phyloP scores from a whole-genome alignment of 2,113 vertebrate genomes.

The Apodemus sylvaticus region DNA sequence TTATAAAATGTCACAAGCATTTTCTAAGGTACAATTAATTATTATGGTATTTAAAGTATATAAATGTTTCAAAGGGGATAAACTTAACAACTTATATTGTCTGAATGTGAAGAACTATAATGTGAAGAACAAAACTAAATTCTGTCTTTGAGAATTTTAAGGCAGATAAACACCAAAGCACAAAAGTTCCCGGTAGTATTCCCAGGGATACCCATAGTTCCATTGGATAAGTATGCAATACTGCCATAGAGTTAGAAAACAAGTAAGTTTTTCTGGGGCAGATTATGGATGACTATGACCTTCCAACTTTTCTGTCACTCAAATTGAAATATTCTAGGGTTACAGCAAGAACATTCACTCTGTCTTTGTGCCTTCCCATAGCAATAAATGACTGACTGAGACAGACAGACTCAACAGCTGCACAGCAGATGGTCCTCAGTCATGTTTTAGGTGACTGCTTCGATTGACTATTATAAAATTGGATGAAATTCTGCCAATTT shows the following conservation, averaged over 20 bases:
- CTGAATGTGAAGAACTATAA: slow-evolving; percentile 43
- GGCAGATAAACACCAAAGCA: not conserved
- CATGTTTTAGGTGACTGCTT: slow-evolving; percentile 77
- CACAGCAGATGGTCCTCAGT: slow-evolving; percentile 75
- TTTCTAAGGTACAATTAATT: slow-evolving; percentile 61
- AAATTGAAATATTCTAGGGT: slow-evolving; percentile 6
- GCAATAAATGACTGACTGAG: slow-evolving; percentile 61
- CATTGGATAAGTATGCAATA: not conserved
- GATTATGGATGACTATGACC: not conserved
- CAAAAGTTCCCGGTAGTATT: not conserved
- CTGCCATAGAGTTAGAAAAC: not conserved
- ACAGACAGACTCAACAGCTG: slow-evolving; percentile 66
- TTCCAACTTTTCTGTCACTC: slow-evolving; percentile 22
- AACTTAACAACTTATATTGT: slow-evolving; percentile 20
- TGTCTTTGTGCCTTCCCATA: slow-evolving; percentile 29
- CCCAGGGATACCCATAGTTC: not conserved
- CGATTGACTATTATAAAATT: slow-evolving; percentile 69
- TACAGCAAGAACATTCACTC: slow-evolving; percentile 21
- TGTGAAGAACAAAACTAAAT: too few relatives aligned
- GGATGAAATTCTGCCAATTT: slow-evolving; percentile 75
- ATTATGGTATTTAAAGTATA: slow-evolving; percentile 62
- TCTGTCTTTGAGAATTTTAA: not conserved
- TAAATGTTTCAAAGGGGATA: slow-evolving; percentile 26
- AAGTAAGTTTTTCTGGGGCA: not conserved
- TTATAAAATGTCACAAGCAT: slow-evolving; percentile 59